These are phyloP conservation scores for Xenopus laevis DNA, from an alignment of 2,113 vertebrate genomes.

Conservation along the genomic window DNA sequence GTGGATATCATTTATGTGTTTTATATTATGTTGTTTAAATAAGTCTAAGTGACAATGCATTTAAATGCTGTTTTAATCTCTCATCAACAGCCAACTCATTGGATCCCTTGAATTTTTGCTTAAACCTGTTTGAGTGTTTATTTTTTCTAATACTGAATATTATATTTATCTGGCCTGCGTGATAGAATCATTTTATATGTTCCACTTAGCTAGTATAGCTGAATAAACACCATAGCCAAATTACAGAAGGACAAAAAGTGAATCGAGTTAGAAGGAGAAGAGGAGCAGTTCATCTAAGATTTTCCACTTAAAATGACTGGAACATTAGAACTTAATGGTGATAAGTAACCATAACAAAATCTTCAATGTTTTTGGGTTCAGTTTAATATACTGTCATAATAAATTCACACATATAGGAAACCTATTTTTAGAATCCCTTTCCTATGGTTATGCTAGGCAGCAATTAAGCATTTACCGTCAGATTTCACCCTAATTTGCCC, in stretches of 20 bases:
- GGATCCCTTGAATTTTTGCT: conserved; percentile 21
- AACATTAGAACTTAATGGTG: background rate
- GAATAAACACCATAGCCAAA: conserved; percentile 4
- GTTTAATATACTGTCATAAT: too few species aligned
- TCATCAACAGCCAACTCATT: background rate
- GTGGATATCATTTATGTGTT: conserved; percentile 27
- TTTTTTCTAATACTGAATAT: conserved; percentile 17
- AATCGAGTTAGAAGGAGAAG: background rate
- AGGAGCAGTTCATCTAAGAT: background rate
- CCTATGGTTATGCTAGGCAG: too few species aligned
- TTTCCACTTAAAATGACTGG: background rate
- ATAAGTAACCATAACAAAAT: too few species aligned
- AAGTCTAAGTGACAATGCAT: conserved; percentile 43
- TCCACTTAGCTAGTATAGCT: background rate
- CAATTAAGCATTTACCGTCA: too few species aligned
- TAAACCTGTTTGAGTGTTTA: conserved; percentile 26
- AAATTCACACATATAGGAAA: too few species aligned
- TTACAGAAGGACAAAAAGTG: background rate
- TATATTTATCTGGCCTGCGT: conserved; percentile 7
- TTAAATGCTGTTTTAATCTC: conserved; percentile 42
- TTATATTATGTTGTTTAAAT: conserved; percentile 44
- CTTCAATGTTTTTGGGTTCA: too few species aligned
- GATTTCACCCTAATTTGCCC: too few species aligned
- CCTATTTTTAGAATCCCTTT: too few species aligned
- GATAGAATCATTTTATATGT: background rate